Conservation (phyloP, 2,113 vertebrate species). For the Bettongia penicillata region DNA sequence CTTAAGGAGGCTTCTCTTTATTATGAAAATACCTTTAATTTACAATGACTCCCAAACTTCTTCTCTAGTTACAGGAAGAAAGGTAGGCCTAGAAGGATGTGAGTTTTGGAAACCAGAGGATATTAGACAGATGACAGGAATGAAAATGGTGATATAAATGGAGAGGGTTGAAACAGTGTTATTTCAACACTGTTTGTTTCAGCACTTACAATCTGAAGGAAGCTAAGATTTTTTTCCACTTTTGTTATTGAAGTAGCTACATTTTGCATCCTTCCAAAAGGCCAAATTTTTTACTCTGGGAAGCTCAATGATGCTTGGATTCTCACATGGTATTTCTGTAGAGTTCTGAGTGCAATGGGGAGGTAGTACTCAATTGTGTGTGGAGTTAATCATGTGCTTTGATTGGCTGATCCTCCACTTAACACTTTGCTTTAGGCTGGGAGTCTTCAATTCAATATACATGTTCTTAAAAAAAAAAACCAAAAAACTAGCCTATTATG, state of each 20-base stretch:
- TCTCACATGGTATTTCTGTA: background rate
- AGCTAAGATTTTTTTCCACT: background rate
- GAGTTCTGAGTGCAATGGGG: background rate
- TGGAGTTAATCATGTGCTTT: background rate
- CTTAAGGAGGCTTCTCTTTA: too few relatives aligned
- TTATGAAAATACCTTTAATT: background rate
- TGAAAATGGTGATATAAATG: background rate
- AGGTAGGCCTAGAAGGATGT: background rate
- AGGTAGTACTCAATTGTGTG: background rate
- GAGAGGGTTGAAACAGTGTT: background rate
- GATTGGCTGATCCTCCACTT: background rate
- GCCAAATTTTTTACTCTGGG: background rate
- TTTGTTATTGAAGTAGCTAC: background rate
- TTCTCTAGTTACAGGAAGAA: background rate
- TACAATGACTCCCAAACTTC: background rate
- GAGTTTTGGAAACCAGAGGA: background rate
- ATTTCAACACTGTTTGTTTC: background rate
- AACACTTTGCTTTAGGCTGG: background rate
- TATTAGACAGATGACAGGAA: background rate
- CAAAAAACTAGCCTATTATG: too few relatives aligned
- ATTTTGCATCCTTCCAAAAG: conserved; percentile 6
- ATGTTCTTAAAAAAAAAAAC: background rate
- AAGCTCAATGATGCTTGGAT: conserved; percentile 15
- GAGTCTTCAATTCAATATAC: background rate
- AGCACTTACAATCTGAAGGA: background rate